These are phyloP conservation scores for Clepsis dumicolana DNA, from an alignment of 2,888 invertebrate species.

Conservation along the genomic window DNA sequence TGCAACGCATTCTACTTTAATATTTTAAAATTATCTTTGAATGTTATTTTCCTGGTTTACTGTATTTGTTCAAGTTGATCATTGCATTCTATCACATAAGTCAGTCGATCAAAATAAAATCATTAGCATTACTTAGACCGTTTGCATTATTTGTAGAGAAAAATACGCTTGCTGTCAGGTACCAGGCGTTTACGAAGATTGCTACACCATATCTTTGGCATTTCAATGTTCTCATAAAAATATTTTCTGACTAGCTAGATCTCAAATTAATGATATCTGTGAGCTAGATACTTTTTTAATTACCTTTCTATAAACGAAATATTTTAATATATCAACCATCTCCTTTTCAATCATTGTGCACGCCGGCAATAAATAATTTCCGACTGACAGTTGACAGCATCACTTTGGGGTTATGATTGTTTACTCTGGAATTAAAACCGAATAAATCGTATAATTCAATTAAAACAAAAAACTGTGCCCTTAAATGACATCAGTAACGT, in stretches of 20 bases:
- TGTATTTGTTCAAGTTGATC: not conserved
- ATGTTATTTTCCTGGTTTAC: not conserved
- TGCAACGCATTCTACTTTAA: too few relatives aligned
- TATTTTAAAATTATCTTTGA: not conserved
- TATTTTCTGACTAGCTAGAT: too few relatives aligned
- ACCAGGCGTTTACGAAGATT: not conserved
- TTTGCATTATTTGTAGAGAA: not conserved
- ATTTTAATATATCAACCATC: too few relatives aligned
- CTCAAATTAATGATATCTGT: too few relatives aligned
- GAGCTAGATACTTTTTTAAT: too few relatives aligned
- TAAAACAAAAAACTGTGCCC: not conserved
- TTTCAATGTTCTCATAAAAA: too few relatives aligned
- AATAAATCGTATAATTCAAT: not conserved
- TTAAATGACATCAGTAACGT: not conserved
- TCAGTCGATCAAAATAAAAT: too few relatives aligned
- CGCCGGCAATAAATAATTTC: too few relatives aligned
- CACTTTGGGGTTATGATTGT: slow-evolving; percentile 25
- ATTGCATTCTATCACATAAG: not conserved
- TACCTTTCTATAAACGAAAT: too few relatives aligned
- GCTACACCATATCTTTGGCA: too few relatives aligned
- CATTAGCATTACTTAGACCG: not conserved
- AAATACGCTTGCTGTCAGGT: not conserved
- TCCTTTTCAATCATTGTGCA: too few relatives aligned
- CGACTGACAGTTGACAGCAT: not conserved
- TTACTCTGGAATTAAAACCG: slow-evolving; percentile 5